phyloP scores from a whole-genome alignment of 2,113 vertebrate genomes.

The Nothocercus julius region DNA sequence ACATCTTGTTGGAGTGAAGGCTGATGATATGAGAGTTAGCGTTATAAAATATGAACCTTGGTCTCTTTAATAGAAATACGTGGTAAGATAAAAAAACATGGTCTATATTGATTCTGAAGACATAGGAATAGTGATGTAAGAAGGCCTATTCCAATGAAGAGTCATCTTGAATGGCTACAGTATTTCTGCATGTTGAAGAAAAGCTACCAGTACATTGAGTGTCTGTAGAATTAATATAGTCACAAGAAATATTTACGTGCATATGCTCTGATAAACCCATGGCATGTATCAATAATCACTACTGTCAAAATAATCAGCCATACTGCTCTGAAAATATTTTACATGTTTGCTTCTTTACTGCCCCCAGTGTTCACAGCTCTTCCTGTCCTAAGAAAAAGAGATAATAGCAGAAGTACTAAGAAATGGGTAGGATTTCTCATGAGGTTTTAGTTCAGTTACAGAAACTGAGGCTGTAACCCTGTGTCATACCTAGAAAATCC shows the following conservation, averaged over 20 bases:
- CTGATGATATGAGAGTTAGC: neutral
- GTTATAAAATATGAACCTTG: neutral
- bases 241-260: no score
- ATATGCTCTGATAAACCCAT: neutral
- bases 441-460: neutral
- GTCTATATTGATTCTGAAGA: neutral
- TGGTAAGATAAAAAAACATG: neutral
- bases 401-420: neutral
- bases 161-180: neutral
- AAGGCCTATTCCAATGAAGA: neutral
- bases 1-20: conserved; percentile 2
- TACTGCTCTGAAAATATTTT: neutral
- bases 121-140: neutral
- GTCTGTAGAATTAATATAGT: neutral
- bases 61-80: neutral
- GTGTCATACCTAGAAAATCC: neutral
- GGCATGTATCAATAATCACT: neutral
- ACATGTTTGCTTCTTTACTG: neutral
- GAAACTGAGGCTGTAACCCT: neutral
- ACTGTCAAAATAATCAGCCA: no score
- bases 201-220: neutral
- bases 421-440: neutral
- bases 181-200: neutral
- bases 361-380: neutral
- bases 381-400: neutral